Conservation (phyloP, 2,113 vertebrate genomes). For the Cyanoliseus patagonus region DNA sequence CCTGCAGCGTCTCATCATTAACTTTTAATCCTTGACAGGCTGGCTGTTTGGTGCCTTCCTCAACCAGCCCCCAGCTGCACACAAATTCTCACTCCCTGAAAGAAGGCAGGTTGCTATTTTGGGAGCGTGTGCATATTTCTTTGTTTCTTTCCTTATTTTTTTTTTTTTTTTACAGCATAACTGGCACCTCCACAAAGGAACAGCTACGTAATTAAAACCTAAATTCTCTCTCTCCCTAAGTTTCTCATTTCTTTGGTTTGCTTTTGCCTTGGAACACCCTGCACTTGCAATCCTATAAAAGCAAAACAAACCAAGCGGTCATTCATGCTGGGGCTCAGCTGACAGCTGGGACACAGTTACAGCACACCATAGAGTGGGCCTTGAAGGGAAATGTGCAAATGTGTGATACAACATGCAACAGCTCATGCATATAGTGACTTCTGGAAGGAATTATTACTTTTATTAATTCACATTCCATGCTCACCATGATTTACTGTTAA, state of each 20-base stretch:
- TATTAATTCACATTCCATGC: not conserved
- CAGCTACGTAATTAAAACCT: not conserved
- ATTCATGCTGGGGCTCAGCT: not conserved
- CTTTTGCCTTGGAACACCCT: not conserved
- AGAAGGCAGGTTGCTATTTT: not conserved
- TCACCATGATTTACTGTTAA: not conserved
- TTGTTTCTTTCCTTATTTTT: not conserved
- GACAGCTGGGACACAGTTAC: not conserved
- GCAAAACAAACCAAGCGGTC: not conserved
- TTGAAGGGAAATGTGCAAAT: not conserved
- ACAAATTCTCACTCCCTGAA: not conserved
- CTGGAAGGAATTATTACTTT: not conserved
- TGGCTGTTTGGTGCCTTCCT: not conserved
- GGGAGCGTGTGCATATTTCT: not conserved
- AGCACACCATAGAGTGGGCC: not conserved
- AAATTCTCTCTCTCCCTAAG: not conserved
- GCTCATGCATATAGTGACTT: not conserved
- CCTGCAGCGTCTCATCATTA: not conserved
- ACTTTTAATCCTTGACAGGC: not conserved
- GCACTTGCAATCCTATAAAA: not conserved
- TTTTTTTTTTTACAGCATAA: not conserved
- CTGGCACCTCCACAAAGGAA: not conserved
- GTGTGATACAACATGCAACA: not conserved
- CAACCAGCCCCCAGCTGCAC: not conserved
- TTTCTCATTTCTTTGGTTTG: not conserved